Base-by-base conservation (phyloP, 2,888 invertebrate genomes). In the Neocrepidodera transversa region DNA sequence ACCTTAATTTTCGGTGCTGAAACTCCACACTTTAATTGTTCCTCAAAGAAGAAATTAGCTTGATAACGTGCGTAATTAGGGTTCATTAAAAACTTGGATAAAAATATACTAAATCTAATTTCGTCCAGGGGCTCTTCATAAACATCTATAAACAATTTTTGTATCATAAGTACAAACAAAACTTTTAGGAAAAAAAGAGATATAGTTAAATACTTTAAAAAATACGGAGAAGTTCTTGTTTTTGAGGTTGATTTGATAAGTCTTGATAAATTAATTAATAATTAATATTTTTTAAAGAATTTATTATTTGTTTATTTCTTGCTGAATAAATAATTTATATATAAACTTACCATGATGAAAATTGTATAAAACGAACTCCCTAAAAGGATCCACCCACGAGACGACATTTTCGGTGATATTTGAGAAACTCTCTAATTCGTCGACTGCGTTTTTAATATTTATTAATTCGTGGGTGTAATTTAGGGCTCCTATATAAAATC, bases 51-150 rank as follows among this genome's bases (percentile, higher is more conserved):
- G 68, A 91, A 88, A 75, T 87, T 88, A 0, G 83, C 80, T 74
- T 87, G 87, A 79, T 84, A 90, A 69, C 84, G 85, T 4, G 89
- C 89, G 17, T 91, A 88, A 42, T 80, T 76, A 0, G 86, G 84
- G 72, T 90, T 91, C 69, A 84, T 87, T 17, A 91, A 75, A 77
- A 90, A 92, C 72, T 86, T 86, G 0, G 89, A 87, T 59, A 92
- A 78, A 71, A 86, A 87, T 16, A 77, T 71, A 43, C 83, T 80
- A 75, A 90, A 91, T 32, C 87, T 82, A 0, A 74, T 72, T 23
- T 86, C 83, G 2, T 83, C 76, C 28, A 86, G 57, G 1, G 68
- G 71, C 11, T 82, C 73, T 5, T 75, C 69, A 36, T 79, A 80
- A 8, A 82, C 68, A 73, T 87, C 87, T 83, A 64, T 4, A 57